A percentile compares a stretch with the other conserved stretches of the same genome.
Evolutionary conservation across 2,797 vertebrate genomes (phyloP).

Genomic region (Spondyliosoma cantharus): DNA sequence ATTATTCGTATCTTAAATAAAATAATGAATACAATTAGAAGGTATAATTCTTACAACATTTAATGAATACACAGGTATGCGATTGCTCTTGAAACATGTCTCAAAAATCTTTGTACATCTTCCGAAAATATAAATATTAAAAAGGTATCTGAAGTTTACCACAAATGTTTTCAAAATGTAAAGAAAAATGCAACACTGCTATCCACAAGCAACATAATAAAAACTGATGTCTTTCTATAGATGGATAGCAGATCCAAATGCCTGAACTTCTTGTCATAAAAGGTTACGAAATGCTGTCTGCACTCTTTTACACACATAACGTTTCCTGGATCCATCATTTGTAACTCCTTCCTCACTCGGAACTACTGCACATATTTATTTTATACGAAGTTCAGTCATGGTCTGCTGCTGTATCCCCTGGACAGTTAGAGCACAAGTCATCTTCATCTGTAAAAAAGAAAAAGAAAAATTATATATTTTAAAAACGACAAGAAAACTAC

Average conservation of each 20-base stretch:
- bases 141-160: not conserved
- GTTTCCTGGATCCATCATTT: constrained; percentile 11
- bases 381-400: constrained; percentile 84
- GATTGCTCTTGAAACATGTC: constrained; percentile 11
- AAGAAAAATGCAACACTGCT: not conserved
- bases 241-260: not conserved
- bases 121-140: constrained; percentile 35
- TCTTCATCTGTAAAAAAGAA: constrained; percentile 85
- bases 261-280: not conserved
- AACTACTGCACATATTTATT: not conserved
- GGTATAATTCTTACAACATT: constrained; percentile 12
- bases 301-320: not conserved
- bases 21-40: not conserved
- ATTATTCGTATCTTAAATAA: not conserved
- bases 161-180: not conserved
- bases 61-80: constrained; percentile 43
- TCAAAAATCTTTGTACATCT: not conserved
- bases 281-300: constrained; percentile 1
- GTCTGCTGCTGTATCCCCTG: constrained; percentile 91
- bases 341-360: not conserved
- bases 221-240: not conserved
- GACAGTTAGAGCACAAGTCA: constrained; percentile 91
- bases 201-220: not conserved
- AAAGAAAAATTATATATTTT: not conserved
- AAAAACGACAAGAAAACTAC: not conserved